These are phyloP conservation scores for Pogoniulus pusillus DNA, from an alignment of 2,797 vertebrate genomes.

Conservation along the genomic window DNA sequence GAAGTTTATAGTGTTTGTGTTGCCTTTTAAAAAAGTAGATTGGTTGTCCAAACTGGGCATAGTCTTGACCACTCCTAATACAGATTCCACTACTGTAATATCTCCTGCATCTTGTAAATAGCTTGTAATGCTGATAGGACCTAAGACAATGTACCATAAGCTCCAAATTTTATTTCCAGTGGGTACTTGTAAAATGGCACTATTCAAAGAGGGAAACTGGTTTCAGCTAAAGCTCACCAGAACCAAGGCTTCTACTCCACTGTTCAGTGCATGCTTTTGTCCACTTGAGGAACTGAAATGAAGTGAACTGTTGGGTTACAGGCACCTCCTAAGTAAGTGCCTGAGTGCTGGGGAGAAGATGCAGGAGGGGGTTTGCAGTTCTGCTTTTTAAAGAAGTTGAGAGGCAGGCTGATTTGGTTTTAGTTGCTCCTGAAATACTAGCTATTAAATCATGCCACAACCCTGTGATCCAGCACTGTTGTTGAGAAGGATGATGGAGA, in stretches of 20 bases:
- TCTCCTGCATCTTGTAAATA: not conserved
- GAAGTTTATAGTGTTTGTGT: not conserved
- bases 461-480: not conserved
- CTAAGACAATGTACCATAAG: not conserved
- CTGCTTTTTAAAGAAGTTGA: not conserved
- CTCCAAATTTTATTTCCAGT: not conserved
- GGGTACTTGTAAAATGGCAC: not conserved
- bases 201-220: not conserved
- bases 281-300: fast-evolving
- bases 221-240: not conserved
- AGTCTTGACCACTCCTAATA: not conserved
- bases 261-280: not conserved
- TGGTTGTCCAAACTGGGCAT: not conserved
- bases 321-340: fast-evolving
- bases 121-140: not conserved
- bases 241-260: fast-evolving
- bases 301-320: not conserved
- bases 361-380: not conserved
- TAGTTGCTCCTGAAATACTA: not conserved
- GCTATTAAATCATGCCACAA: not conserved
- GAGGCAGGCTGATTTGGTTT: not conserved
- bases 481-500: not conserved
- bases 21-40: not conserved
- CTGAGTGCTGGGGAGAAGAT: not conserved
- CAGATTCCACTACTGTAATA: not conserved